Conservation (phyloP, 2,797 vertebrate genomes). For the Mus spretus region DNA sequence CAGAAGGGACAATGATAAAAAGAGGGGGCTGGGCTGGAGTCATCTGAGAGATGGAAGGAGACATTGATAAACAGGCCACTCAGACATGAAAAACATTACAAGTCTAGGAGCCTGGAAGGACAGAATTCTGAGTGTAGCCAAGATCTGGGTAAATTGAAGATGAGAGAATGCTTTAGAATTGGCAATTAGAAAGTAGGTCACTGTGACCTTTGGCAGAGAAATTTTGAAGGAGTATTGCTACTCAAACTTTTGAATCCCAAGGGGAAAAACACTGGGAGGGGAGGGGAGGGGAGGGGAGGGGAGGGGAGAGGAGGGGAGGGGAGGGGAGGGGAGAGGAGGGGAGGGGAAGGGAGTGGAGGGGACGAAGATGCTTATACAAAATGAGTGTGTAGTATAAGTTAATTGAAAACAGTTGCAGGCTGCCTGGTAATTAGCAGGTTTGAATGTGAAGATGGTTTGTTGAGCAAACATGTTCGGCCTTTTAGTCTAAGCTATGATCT, state of each 20-base stretch:
- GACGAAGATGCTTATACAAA: neutral
- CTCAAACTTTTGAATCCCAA: conserved; percentile 16
- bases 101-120: neutral
- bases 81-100: neutral
- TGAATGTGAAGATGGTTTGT: neutral
- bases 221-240: neutral
- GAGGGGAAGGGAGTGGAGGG: too few relatives aligned
- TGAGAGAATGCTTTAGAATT: neutral
- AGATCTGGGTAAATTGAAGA: conserved; percentile 10
- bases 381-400: neutral
- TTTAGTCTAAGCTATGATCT: neutral
- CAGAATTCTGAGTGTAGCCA: neutral
- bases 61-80: neutral
- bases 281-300: too few relatives aligned
- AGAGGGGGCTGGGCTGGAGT: neutral
- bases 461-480: neutral
- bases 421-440: neutral
- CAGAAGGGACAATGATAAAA: neutral
- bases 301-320: too few relatives aligned
- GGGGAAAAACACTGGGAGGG: neutral
- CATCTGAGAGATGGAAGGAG: neutral
- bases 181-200: conserved; percentile 42
- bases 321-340: too few relatives aligned
- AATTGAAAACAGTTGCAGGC: neutral
- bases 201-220: conserved; percentile 41